A percentile compares a stretch with the other conserved stretches of the same genome.
phyloP scores from a whole-genome alignment of 37 sponge, comb jelly and placozoan species.

The Ianthella basta region DNA sequence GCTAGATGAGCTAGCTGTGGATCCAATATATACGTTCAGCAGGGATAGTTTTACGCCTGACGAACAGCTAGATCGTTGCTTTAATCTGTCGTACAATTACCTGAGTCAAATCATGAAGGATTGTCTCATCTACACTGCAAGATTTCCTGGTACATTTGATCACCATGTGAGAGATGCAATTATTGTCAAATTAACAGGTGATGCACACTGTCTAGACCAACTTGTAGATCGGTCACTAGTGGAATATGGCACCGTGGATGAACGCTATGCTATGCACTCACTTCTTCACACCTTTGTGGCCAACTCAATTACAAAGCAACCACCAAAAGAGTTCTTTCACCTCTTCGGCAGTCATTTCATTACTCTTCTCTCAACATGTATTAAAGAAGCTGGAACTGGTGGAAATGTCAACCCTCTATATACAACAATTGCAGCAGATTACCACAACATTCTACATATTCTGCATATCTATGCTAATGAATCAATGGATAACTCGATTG shows the following conservation, averaged over 20 bases:
- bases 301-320: too few relatives aligned
- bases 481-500: too few relatives aligned
- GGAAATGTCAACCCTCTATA: too few relatives aligned
- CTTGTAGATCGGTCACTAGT: not conserved
- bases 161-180: not conserved
- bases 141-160: conserved; percentile 6
- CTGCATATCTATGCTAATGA: too few relatives aligned
- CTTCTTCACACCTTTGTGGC: not conserved
- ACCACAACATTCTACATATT: too few relatives aligned
- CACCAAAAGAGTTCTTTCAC: too few relatives aligned
- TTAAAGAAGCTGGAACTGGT: too few relatives aligned
- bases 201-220: not conserved
- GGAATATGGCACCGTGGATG: not conserved
- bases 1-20: not conserved
- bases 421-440: too few relatives aligned
- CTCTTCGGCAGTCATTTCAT: too few relatives aligned
- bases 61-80: not conserved
- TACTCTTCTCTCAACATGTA: too few relatives aligned
- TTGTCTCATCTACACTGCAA: not conserved
- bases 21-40: not conserved
- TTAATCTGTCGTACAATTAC: not conserved
- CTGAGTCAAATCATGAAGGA: not conserved
- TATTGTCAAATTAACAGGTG: not conserved
- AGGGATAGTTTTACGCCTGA: not conserved
- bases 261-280: not conserved